These are phyloP conservation scores for Agonopterix alstromeriana DNA, from an alignment of 2,888 invertebrate species.

Conservation along the genomic window DNA sequence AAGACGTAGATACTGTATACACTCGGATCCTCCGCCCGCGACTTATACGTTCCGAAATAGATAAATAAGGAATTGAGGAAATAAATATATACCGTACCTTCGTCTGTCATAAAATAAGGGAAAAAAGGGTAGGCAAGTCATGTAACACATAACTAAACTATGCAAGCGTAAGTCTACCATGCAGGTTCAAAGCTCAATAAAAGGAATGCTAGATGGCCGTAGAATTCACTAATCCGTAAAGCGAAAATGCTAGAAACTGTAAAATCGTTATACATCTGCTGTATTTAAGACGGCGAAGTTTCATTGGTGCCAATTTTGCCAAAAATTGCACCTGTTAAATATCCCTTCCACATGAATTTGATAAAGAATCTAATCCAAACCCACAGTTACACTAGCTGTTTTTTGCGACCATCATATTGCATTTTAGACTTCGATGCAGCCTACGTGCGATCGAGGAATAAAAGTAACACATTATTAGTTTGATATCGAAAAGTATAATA, in stretches of 20 bases:
- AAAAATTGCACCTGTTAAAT: too few relatives aligned
- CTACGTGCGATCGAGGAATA: too few relatives aligned
- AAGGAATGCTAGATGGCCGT: slow-evolving; percentile 58
- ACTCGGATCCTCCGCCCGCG: neutral
- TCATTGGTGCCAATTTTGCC: too few relatives aligned
- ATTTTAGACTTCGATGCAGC: too few relatives aligned
- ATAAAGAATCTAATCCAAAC: too few relatives aligned
- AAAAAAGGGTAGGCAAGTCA: slow-evolving; percentile 24
- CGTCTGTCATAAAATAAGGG: slow-evolving; percentile 37
- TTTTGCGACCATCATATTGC: too few relatives aligned
- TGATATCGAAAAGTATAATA: too few relatives aligned
- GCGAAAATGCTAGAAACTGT: neutral
- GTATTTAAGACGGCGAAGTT: too few relatives aligned
- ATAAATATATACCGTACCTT: slow-evolving; percentile 39
- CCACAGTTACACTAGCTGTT: too few relatives aligned
- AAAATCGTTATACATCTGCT: too few relatives aligned
- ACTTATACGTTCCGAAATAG: neutral
- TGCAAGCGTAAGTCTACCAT: slow-evolving; percentile 56
- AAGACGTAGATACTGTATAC: slow-evolving; percentile 56
- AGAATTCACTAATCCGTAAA: slow-evolving; percentile 51
- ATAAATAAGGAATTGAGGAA: slow-evolving; percentile 8
- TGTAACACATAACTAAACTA: slow-evolving; percentile 22
- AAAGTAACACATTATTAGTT: too few relatives aligned
- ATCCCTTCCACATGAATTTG: too few relatives aligned
- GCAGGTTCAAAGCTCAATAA: slow-evolving; percentile 32